Base-by-base conservation (phyloP, 35 echinoderm and acorn worm genomes). In the Antedon bifida region DNA sequence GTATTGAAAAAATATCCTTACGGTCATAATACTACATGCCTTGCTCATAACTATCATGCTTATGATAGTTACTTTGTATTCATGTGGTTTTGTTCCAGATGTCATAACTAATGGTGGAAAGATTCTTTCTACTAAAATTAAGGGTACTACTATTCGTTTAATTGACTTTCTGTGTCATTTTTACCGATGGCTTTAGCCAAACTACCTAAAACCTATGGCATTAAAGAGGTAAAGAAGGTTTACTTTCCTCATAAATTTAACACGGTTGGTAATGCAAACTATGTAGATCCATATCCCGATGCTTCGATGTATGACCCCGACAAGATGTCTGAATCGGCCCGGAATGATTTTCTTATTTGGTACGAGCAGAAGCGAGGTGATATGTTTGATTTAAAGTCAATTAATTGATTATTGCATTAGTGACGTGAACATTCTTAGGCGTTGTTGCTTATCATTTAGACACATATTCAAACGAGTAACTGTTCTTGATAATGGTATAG, bases 171-270 rank as follows among this genome's bases (percentile, higher is more conserved):
- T 0, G 34, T 81, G 29, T 78, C 77, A 42, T 86, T 86, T 5
- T 34, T 86, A 45, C 84, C 75, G 0, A 82, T 82, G 46, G 33
- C 86, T 9, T 38, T 90, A 81, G 77, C 88, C 5, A 82, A 82
- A 31, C 36, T 90, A 30, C 88, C 88, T 11, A 90, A 90, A 81
- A 81, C 88, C 10, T 90, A 85, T 77, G 88, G 83, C 5, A 33
- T 91, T 2, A 30, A 75, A 31, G 89, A 86, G 23, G 35, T 91
- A 0, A 91, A 86, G 29, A 91, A 91, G 36, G 89, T 84, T n/a
- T 86, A 81, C 39, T 91, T 91, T 82, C 89, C 89, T 11, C 84
- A 91, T 86, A 32, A 76, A 0, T 91, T 91, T 34, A 91, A 91
- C 46, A 83, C 30, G 30, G 23, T 21, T 23, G 79, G 81, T 35